These are phyloP conservation scores for Drosophila aff. DNA, from an alignment of 1,140 invertebrate genomes.

Conservation along the genomic window DNA sequence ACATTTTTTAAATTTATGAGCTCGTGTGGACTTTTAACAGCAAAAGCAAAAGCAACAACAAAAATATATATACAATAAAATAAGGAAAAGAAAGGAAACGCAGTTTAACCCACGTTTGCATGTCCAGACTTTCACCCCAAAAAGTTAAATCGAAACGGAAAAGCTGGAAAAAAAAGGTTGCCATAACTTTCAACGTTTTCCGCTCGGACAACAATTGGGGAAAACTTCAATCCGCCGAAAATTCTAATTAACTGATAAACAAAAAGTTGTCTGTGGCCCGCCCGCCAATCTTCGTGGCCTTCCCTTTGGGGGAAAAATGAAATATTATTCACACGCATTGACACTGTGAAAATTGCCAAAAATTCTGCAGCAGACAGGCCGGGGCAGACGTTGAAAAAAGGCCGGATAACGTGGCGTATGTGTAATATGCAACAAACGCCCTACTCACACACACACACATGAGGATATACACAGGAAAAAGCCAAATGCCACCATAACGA, in stretches of 20 bases:
- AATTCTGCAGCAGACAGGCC: conserved; percentile 35
- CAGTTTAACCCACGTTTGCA: conserved; percentile 59
- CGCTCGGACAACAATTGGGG: conserved; percentile 60
- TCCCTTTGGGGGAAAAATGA: conserved; percentile 40
- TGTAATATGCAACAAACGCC: conserved; percentile 32
- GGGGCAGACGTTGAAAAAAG: conserved; percentile 51
- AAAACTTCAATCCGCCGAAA: conserved; percentile 42
- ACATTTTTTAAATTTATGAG: conserved; percentile 84
- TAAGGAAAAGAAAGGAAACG: conserved; percentile 12
- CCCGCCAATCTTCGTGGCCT: conserved; percentile 9
- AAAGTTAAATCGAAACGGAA: conserved; percentile 81
- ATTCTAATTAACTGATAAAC: conserved; percentile 82
- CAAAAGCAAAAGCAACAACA: conserved; percentile 22
- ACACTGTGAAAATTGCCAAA: conserved; percentile 51
- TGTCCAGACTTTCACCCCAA: conserved; percentile 37
- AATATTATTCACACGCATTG: conserved; percentile 65
- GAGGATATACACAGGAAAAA: background rate
- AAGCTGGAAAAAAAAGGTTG: conserved; percentile 45
- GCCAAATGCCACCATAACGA: conserved; percentile 58
- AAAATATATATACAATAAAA: conserved; percentile 14
- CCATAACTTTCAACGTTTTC: conserved; percentile 67
- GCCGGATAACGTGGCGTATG: conserved; percentile 54
- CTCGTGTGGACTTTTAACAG: conserved; percentile 59
- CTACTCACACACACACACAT: background rate
- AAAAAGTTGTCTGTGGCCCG: conserved; percentile 45